Base-by-base conservation (phyloP, 2,113 vertebrate genomes). In the Haplotaxodon microlepis region DNA sequence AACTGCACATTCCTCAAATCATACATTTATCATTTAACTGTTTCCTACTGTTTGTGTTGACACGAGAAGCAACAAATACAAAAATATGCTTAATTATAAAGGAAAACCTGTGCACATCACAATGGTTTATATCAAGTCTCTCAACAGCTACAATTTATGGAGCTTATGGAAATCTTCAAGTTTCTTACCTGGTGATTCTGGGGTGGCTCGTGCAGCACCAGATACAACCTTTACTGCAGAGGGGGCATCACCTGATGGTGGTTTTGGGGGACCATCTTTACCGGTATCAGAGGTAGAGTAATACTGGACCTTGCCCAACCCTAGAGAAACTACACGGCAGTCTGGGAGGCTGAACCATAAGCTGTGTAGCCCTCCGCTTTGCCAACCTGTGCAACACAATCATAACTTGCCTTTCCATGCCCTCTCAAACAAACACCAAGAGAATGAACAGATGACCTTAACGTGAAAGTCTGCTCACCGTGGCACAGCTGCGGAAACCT, bases 321-420 rank as follows among this genome's bases (percentile, higher is more conserved):
- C 73, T 71, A 95, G 89, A 91, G 97, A 90, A 5, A 95, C 95
- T 31, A 96, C 90, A 36, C 95, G 93, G 82, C 84, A 92, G 86
- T 94, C 96, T 7, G 96, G 95, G 3, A 96, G 89, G 84, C 95
- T 51, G 11, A 92, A 95, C 92, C 96, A 96, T 50, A 97, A 82
- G 79, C 84, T 97, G 54, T 94, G 96, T 82, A 90, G 94, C 89
- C 95, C 71, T 87, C 95, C 92, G 86, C 88, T 94, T 88, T 96
- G 96, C 97, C 97, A 98, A 86, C 97, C 98, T 99, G 92, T 96
- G 88, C 84, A 53, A 85, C 10, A 21, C n/a, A 82, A 82, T 9
- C 5, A 61, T 4, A 29, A 27, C 8, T 17, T 8, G 17, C 1
- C 19, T 81, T 45, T n/a, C 12, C 34, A 50, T 16, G 5, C 31